phyloP scores from a whole-genome alignment of 2,888 invertebrate species.

The Tridacna gigas region DNA sequence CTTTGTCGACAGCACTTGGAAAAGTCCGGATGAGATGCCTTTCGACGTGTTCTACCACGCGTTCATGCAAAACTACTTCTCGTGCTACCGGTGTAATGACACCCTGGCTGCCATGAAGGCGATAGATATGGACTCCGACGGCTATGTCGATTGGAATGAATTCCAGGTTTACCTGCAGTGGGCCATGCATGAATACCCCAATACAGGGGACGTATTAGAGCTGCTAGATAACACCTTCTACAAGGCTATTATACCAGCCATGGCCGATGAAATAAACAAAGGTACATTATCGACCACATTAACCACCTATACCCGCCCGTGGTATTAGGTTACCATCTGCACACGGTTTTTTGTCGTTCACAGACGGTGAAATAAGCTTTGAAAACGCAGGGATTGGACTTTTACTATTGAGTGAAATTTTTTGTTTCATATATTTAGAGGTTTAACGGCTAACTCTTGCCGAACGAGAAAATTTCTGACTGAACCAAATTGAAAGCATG shows the following conservation, averaged over 20 bases:
- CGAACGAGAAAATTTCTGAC: no score
- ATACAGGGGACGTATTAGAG: background rate
- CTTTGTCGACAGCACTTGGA: background rate
- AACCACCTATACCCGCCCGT: no score
- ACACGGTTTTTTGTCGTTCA: no score
- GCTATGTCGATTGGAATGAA: background rate
- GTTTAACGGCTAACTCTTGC: no score
- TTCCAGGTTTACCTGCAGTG: conserved; percentile 6
- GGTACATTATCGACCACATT: no score
- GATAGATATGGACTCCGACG: background rate
- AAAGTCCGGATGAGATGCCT: background rate
- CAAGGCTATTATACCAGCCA: conserved; percentile 3
- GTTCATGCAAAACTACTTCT: background rate
- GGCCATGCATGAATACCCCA: conserved; percentile 5
- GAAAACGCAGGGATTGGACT: no score
- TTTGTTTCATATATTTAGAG: no score
- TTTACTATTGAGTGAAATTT: no score
- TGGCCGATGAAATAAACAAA: background rate
- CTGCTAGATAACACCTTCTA: background rate
- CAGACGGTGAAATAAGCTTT: no score
- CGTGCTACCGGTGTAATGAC: background rate
- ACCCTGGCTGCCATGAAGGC: background rate
- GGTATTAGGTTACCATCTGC: no score
- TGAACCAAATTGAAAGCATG: no score
- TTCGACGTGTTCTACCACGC: background rate